Evolutionary conservation across 2,888 invertebrate genomes (phyloP).

Genomic region (Abrostola tripartita): DNA sequence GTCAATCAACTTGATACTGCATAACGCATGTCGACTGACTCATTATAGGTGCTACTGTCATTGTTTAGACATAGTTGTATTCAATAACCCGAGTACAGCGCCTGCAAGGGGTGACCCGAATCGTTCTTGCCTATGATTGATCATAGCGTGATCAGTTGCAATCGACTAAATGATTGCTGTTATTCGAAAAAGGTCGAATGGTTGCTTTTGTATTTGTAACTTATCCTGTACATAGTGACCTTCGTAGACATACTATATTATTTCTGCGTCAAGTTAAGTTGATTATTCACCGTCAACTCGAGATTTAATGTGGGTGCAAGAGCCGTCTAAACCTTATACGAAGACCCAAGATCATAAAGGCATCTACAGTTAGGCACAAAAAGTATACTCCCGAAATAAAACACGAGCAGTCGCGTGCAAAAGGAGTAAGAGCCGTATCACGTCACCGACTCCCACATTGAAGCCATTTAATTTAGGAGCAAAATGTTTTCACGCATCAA

Average conservation of each 20-base stretch:
- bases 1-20: constrained; percentile 55
- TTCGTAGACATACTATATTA: too few relatives aligned
- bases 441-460: constrained; percentile 56
- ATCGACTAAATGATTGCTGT: constrained; percentile 46
- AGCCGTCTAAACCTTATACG: neutral
- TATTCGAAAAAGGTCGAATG: constrained; percentile 47
- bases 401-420: constrained; percentile 25
- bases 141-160: constrained; percentile 54
- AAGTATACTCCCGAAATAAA: constrained; percentile 26
- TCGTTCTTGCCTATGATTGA: constrained; percentile 46
- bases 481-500: constrained; percentile 57
- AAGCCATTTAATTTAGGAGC: constrained; percentile 59
- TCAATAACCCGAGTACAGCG: constrained; percentile 40
- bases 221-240: neutral
- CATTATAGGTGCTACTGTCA: constrained; percentile 40
- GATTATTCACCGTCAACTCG: neutral
- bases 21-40: constrained; percentile 46
- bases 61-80: constrained; percentile 48
- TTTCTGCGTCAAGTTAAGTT: too few relatives aligned
- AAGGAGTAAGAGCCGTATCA: constrained; percentile 36
- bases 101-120: constrained; percentile 46
- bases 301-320: neutral
- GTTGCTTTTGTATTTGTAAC: constrained; percentile 16
- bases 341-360: constrained; percentile 1
- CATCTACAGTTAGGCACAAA: constrained; percentile 5